Percentiles rank a stretch among this genome's conserved stretches.
phyloP scores from a whole-genome alignment of 2,888 invertebrate species.

The Drosophila silvestris region DNA sequence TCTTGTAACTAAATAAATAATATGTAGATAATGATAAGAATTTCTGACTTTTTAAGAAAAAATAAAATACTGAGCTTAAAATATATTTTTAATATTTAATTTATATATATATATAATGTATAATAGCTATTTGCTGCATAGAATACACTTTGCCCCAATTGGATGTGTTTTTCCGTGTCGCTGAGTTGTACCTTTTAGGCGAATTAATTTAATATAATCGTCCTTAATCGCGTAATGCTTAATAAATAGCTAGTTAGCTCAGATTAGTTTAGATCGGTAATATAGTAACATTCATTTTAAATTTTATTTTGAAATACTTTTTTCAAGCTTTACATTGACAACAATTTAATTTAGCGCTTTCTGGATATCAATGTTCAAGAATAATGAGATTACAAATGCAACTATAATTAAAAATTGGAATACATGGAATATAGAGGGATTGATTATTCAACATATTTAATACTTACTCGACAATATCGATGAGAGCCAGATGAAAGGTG shows the following conservation, averaged over 20 bases:
- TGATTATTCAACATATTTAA: neutral
- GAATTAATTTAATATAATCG: neutral
- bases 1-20: neutral
- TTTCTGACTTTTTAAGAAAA: too few species aligned
- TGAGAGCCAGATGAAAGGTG: conserved; percentile 90
- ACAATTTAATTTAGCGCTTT: conserved; percentile 40
- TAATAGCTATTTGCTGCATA: conserved; percentile 8
- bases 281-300: neutral
- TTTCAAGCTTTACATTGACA: neutral
- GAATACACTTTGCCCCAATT: neutral
- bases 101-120: too few species aligned
- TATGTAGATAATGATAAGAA: neutral
- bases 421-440: neutral
- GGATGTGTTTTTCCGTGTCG: neutral
- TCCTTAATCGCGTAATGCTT: neutral
- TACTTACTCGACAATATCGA: conserved; percentile 87
- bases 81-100: too few species aligned
- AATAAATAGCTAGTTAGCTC: too few species aligned
- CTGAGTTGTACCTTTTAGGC: neutral
- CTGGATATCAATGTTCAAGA: conserved; percentile 56
- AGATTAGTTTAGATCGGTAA: neutral
- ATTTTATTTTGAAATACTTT: neutral
- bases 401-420: conserved; percentile 33
- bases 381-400: conserved; percentile 67
- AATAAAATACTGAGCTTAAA: too few species aligned